Evolutionary conservation across 2,797 vertebrate species (phyloP).

Genomic region (Diplodus sargus): DNA sequence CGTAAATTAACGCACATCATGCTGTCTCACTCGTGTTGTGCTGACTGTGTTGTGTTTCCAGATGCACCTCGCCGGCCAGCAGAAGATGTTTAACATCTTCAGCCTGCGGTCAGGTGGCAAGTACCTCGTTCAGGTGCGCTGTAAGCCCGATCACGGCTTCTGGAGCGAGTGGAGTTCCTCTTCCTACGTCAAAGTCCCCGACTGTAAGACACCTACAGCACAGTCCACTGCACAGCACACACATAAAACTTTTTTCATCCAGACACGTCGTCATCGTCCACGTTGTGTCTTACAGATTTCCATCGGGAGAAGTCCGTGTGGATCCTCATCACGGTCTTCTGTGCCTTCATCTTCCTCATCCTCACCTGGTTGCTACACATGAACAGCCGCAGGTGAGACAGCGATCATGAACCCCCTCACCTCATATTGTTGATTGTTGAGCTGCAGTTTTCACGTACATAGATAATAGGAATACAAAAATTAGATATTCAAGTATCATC

Average conservation of each 20-base stretch:
- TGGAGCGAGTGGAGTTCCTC: constrained; percentile 92
- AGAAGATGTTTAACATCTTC: constrained; percentile 89
- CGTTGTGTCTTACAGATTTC: constrained; percentile 83
- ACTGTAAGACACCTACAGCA: constrained; percentile 83
- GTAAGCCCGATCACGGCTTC: constrained; percentile 90
- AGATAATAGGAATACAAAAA: not conserved
- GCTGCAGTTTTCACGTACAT: not conserved
- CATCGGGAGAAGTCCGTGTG: constrained; percentile 86
- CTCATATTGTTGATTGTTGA: not conserved
- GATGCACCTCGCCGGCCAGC: constrained; percentile 86
- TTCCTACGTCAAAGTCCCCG: constrained; percentile 80
- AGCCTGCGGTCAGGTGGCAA: constrained; percentile 86
- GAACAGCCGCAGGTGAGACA: constrained; percentile 89
- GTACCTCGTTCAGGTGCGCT: constrained; percentile 91
- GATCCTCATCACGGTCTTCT: constrained; percentile 87
- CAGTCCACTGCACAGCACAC: too few species aligned
- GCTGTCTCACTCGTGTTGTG: constrained; percentile 3
- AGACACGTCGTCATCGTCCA: not conserved
- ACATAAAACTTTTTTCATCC: too few species aligned
- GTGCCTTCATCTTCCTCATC: constrained; percentile 87
- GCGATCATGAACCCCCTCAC: too few species aligned
- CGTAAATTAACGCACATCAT: too few species aligned
- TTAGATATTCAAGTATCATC: not conserved
- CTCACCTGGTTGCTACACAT: constrained; percentile 87
- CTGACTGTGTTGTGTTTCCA: constrained; percentile 64